Conservation (phyloP, 1,140 invertebrate genomes). For the Leptestheria dahalacensis region DNA sequence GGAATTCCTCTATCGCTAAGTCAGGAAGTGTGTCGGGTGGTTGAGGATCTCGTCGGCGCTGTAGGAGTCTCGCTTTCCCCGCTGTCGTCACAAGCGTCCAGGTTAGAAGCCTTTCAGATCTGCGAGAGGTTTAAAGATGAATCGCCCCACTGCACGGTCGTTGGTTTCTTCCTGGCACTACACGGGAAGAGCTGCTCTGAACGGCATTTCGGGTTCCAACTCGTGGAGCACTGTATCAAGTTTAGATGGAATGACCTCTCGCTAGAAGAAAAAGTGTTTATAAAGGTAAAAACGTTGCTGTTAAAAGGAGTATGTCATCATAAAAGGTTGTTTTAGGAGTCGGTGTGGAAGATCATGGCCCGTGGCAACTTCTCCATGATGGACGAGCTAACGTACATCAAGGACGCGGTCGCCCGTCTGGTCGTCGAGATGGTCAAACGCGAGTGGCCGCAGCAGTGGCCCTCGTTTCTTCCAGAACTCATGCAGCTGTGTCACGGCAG, state of each 20-base stretch:
- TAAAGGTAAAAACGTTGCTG: conserved; percentile 41
- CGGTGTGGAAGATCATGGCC: conserved; percentile 63
- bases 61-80: conserved; percentile 3
- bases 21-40: background rate
- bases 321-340: conserved; percentile 37
- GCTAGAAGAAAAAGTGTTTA: conserved; percentile 68
- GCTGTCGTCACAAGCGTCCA: background rate
- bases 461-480: conserved; percentile 60
- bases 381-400: conserved; percentile 48
- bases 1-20: background rate
- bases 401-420: conserved; percentile 70
- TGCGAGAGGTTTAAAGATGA: conserved; percentile 53
- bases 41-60: background rate
- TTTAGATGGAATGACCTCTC: conserved; percentile 77
- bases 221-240: conserved; percentile 81
- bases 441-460: conserved; percentile 93
- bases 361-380: conserved; percentile 39
- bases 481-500: conserved; percentile 45
- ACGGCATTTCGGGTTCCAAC: conserved; percentile 71
- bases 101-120: conserved; percentile 55
- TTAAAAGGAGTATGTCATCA: background rate
- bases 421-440: conserved; percentile 88
- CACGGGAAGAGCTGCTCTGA: conserved; percentile 52
- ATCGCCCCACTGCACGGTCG: conserved; percentile 68
- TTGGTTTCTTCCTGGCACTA: conserved; percentile 60